Evolutionary conservation across 2,888 invertebrate genomes (phyloP), one percentile per base, ranked within the genome.

Genomic region (Ditula angustiorana): DNA sequence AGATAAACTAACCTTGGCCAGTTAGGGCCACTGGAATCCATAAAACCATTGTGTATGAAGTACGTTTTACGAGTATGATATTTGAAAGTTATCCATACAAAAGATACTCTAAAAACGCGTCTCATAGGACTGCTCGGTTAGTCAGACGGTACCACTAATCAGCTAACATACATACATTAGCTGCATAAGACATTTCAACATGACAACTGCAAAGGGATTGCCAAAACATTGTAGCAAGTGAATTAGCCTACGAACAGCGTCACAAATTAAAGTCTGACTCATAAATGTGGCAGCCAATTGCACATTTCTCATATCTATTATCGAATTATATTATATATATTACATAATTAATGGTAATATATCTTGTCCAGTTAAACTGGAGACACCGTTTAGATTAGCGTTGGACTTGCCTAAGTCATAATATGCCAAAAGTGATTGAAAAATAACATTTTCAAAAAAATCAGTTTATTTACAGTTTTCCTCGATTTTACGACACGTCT

Each of bases 381-480:
- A 61, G 5, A 35, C n/a, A n/a, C 10, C 4, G 2, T 50, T 46
- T 47, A 37, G 57, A 57, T 47, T 35, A 24, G 19, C 2, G 26
- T 28, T 33, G 13, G 56, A 19, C 41, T 57, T 24, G 23, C 7
- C 11, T 16, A 21, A 50, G 50, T 63, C 62, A 63, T 28, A 63
- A 63, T 50, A 63, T 30, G 41, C 49, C 50, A 23, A 11, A 13
- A 30, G 10, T 61, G 55, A 49, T 37, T 49, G 46, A 57, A 57
- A 57, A 37, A 53, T 53, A 37, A 35, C 7, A 28, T 56, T 10
- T 19, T 8, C 5, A 2, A 26, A n/a, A 4, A 2, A 47, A 47
- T 8, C 8, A n/a, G 23, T 50, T 41, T 16, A 37, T 60, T 41
- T 49, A 30, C 30, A 23, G 30, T 44, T 41, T 52, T 23, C 21